Percentiles rank a stretch among this genome's conserved stretches.
phyloP scores from a whole-genome alignment of 2,797 vertebrate genomes.

The Poeciliopsis presidionis region DNA sequence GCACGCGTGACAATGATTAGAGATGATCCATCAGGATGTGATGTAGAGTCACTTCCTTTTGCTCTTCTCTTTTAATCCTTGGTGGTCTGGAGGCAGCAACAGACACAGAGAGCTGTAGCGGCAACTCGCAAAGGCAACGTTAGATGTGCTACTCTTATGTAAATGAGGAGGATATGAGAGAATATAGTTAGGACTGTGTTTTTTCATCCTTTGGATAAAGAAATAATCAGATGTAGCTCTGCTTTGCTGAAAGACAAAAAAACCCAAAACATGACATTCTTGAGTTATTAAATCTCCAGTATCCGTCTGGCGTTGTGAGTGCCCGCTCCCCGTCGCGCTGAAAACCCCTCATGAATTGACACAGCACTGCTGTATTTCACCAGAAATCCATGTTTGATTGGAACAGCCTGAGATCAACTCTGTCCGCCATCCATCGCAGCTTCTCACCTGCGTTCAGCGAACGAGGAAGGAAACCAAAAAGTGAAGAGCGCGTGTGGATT shows the following conservation, averaged over 20 bases:
- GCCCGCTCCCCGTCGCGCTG: slow-evolving; percentile 18
- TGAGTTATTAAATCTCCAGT: slow-evolving; percentile 57
- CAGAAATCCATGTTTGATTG: slow-evolving; percentile 63
- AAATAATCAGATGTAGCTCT: neutral
- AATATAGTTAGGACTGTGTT: neutral
- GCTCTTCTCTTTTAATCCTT: slow-evolving; percentile 27
- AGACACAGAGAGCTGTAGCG: slow-evolving; percentile 30
- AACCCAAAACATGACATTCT: slow-evolving; percentile 53
- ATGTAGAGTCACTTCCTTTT: slow-evolving; percentile 1
- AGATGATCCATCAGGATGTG: slow-evolving; percentile 14
- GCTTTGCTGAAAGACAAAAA: slow-evolving; percentile 52
- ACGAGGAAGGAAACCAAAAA: slow-evolving; percentile 1
- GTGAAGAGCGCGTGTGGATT: slow-evolving; percentile 26
- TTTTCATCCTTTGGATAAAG: neutral
- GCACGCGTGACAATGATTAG: neutral
- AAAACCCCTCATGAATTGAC: slow-evolving; percentile 31
- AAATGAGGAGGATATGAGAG: slow-evolving; percentile 31
- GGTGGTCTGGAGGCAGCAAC: neutral
- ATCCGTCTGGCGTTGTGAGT: slow-evolving; percentile 34
- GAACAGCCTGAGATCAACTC: slow-evolving; percentile 51
- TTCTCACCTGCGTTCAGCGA: slow-evolving; percentile 46
- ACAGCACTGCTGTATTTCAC: slow-evolving; percentile 37
- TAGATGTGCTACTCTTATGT: slow-evolving; percentile 33
- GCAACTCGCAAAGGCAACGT: slow-evolving; percentile 5
- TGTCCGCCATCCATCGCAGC: slow-evolving; percentile 55